Conservation (phyloP, 2,113 vertebrate species). For the Oceanodroma tethys region DNA sequence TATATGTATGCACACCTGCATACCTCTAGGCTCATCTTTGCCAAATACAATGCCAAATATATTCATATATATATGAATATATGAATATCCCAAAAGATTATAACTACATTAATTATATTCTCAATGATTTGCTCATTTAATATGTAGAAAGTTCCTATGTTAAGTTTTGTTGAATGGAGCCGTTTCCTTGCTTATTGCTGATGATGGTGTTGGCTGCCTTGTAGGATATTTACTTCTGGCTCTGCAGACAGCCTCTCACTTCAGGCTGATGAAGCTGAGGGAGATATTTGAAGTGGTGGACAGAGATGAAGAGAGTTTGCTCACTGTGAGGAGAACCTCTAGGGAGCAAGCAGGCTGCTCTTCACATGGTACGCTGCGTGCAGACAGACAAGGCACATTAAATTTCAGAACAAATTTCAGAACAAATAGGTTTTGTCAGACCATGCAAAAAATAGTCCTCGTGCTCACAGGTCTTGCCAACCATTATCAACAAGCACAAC, state of each 20-base stretch:
- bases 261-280: not conserved
- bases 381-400: not conserved
- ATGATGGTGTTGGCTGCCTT: not conserved
- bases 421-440: not conserved
- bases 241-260: not conserved
- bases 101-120: not conserved
- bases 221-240: not conserved
- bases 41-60: not conserved
- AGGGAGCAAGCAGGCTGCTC: not conserved
- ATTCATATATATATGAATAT: not conserved
- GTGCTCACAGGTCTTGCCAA: not conserved
- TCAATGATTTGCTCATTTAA: not conserved
- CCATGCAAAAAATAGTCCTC: not conserved
- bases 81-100: not conserved
- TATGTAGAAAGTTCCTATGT: not conserved
- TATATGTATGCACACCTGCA: not conserved
- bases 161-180: not conserved
- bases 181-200: not conserved
- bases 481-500: not conserved
- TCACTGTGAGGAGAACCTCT: not conserved
- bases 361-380: fast-evolving
- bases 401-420: not conserved
- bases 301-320: not conserved
- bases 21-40: not conserved
- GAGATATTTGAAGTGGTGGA: not conserved